Base-by-base conservation (phyloP, 2,797 vertebrate genomes). In the Brotogeris chrysoptera region DNA sequence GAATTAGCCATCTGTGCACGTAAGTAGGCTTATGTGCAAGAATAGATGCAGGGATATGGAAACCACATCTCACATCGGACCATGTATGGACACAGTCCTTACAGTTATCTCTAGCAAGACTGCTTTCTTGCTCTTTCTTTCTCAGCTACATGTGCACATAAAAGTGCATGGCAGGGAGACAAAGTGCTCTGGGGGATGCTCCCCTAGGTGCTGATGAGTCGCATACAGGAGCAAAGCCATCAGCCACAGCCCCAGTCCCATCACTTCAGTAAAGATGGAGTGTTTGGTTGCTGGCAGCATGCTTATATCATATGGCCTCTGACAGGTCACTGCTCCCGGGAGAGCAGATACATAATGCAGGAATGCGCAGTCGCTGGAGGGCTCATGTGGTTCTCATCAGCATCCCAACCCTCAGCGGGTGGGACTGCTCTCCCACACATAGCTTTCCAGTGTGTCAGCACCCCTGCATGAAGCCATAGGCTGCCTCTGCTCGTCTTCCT, bases 311-410 rank as follows among this genome's bases (percentile, higher is more conserved):
- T 91, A 94, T 73, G 94, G 86, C 93, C 95, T 96, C 94, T 97
- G 95, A 97, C 93, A 95, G 95, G 96, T 95, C 96, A 87, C 95
- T 28, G 77, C 84, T 96, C 93, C 86, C 49, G 2, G 2, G 76
- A 92, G 89, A 94, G 79, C 53, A 84, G 87, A 94, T 80, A 59
- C 89, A 87, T 86, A 93, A 89, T 70, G 80, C 90, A 97, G 93
- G 96, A 97, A 97, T 96, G 96, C 0, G 2, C 87, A 83, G 86
- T 93, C 38, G 13, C 95, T 60, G 80, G 64, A 95, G 92, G 96
- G 91, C 96, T 96, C 97, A 97, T 97, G 96, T 97, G 97, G 94
- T 97, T 97, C 96, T 97, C 96, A 97, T 97, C 93, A 97, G 94
- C 90, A 83, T 95, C 92, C 82, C 90, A 95, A 9, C 61, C 86